Conservation (phyloP, 2,888 invertebrate species). For the Tipula confusa region DNA sequence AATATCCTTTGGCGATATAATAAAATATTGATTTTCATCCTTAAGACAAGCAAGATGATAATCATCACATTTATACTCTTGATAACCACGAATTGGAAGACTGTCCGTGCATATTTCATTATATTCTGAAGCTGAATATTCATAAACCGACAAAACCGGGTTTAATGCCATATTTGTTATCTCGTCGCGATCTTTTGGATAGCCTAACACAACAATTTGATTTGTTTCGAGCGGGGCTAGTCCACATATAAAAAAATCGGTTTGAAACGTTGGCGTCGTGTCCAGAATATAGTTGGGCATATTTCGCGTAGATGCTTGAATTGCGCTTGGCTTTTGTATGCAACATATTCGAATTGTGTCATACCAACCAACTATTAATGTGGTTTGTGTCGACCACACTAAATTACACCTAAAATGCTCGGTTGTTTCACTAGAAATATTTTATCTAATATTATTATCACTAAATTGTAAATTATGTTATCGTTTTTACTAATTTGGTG, state of each 20-base stretch:
- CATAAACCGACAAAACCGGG: constrained; percentile 81
- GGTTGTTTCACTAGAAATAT: constrained; percentile 39
- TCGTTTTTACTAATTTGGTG: constrained; percentile 44
- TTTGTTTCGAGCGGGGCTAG: constrained; percentile 72
- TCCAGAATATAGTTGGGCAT: constrained; percentile 81
- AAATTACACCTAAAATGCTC: constrained; percentile 74
- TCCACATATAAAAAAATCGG: constrained; percentile 84
- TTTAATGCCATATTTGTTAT: constrained; percentile 66
- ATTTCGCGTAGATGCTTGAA: constrained; percentile 68
- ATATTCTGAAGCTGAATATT: constrained; percentile 79
- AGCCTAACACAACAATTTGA: constrained; percentile 71
- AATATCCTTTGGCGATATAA: constrained; percentile 92
- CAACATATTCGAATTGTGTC: constrained; percentile 86
- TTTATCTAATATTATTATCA: constrained; percentile 41
- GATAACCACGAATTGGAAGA: constrained; percentile 72
- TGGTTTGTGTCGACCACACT: constrained; percentile 81
- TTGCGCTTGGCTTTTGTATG: constrained; percentile 70
- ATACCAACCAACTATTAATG: constrained; percentile 91
- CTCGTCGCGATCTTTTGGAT: constrained; percentile 67
- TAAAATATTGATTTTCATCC: constrained; percentile 84
- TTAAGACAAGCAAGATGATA: constrained; percentile 84
- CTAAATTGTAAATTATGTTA: constrained; percentile 40
- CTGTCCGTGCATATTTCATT: constrained; percentile 81
- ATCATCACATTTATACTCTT: constrained; percentile 83
- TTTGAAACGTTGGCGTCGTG: constrained; percentile 81